phyloP scores from a whole-genome alignment of 2,888 invertebrate species.

The Boloria euphrosyne region DNA sequence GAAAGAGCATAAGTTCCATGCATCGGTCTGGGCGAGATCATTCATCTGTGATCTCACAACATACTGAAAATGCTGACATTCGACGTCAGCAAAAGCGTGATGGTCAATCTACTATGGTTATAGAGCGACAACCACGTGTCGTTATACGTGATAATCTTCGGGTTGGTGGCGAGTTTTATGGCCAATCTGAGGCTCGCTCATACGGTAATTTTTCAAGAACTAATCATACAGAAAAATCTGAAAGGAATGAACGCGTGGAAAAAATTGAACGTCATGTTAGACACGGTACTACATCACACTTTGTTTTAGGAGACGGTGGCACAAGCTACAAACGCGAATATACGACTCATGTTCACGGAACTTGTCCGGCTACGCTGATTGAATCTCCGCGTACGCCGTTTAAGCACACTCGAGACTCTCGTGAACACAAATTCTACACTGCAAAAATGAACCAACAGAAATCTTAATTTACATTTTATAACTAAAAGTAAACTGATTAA shows the following conservation, averaged over 20 bases:
- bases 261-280: slow-evolving; percentile 83
- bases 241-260: slow-evolving; percentile 74
- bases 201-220: slow-evolving; percentile 86
- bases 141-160: slow-evolving; percentile 85
- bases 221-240: slow-evolving; percentile 67
- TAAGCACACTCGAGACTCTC: slow-evolving; percentile 92
- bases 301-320: slow-evolving; percentile 87
- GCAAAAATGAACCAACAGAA: slow-evolving; percentile 80
- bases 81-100: slow-evolving; percentile 72
- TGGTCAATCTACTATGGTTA: slow-evolving; percentile 77
- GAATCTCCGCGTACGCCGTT: slow-evolving; percentile 89
- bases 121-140: slow-evolving; percentile 84
- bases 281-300: slow-evolving; percentile 87
- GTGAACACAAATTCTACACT: slow-evolving; percentile 92
- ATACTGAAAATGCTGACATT: slow-evolving; percentile 68
- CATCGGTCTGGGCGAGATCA: slow-evolving; percentile 86
- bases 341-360: slow-evolving; percentile 86
- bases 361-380: slow-evolving; percentile 90
- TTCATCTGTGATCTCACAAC: slow-evolving; percentile 74
- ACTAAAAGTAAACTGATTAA: slow-evolving; percentile 46
- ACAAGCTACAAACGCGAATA: slow-evolving; percentile 90
- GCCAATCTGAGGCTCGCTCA: slow-evolving; percentile 86
- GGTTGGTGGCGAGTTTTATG: slow-evolving; percentile 88
- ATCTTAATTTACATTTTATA: slow-evolving; percentile 32
- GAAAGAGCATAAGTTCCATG: slow-evolving; percentile 90